A percentile compares a stretch with the other conserved stretches of the same genome.
Evolutionary conservation across 2,888 invertebrate species (phyloP).

Genomic region (Heliconius ismenius): DNA sequence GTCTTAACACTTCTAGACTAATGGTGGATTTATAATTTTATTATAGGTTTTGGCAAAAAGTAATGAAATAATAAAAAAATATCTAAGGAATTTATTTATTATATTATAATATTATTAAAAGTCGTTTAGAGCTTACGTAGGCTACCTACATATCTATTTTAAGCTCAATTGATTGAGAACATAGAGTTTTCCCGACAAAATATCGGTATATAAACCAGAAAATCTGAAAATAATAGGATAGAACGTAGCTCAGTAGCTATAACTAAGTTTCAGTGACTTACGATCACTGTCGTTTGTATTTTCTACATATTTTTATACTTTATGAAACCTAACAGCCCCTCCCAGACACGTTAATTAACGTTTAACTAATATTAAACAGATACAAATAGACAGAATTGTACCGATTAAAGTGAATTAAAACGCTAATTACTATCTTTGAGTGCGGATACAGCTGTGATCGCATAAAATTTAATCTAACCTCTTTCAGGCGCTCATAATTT

Average conservation of each 20-base stretch:
- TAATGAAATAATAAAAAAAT: neutral
- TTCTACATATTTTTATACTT: neutral
- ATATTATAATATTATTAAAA: too few relatives aligned
- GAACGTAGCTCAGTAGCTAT: neutral
- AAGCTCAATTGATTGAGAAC: neutral
- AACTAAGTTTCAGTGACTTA: neutral
- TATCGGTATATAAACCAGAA: neutral
- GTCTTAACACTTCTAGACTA: neutral
- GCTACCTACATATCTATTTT: neutral
- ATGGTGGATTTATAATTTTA: neutral
- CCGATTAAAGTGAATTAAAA: neutral
- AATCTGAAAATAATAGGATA: neutral
- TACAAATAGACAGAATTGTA: neutral
- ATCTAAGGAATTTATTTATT: too few relatives aligned
- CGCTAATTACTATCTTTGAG: neutral
- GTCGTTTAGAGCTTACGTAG: neutral
- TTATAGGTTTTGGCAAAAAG: neutral
- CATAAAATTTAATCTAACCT: neutral
- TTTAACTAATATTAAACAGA: neutral
- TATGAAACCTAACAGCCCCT: neutral
- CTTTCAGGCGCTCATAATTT: neutral
- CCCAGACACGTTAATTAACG: neutral
- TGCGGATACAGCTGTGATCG: neutral
- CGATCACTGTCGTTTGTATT: neutral
- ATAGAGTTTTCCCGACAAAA: neutral